Base-by-base conservation (phyloP, 2,888 invertebrate species). In the Eristalis intricaria region DNA sequence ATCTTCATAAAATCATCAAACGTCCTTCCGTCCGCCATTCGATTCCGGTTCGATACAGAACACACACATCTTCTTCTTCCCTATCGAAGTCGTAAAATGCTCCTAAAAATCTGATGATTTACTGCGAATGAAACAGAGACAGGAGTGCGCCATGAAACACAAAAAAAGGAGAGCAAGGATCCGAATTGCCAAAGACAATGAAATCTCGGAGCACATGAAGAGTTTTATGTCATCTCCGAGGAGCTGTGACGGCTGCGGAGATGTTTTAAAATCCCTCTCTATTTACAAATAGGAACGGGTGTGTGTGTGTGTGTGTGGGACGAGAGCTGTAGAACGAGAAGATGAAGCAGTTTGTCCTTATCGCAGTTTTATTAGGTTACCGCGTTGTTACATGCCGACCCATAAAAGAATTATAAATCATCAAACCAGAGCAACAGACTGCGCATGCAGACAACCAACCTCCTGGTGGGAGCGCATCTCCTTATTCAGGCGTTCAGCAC, bases 81-180 rank as follows among this genome's bases (percentile, higher is more conserved):
- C 26, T 60, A 76, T 76, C 60, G 60, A 22, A 40, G 38, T 76
- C 75, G 60, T 76, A 76, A 76, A 76, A 66, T 29, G 58, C 66
- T 66, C 60, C 40, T 66, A 66, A 75, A 75, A 73, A 73, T 76
- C 66, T 76, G 66, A 76, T 76, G 75, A 76, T 76, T 76, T 76
- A 76, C 75, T 66, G 60, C 19, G 66, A 60, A 66, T 40, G 22
- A 40, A 26, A 58, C 26, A 32, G 15, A 19, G 29, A 43, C 35
- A 23, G 23, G 26, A 13, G 22, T 2, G 11, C 26, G 32, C 4
- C 15, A 32, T 3, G 60, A 58, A 22, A 7, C 5, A 0, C 2
- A 5, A 19, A 19, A 50, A 65, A 10, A 8, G n/a, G 13, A 8
- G 4, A 8, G 8, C 19, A 26, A 4, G 56, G 26, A 75, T 40